Evolutionary conservation across 1,140 invertebrate species (phyloP).

Genomic region (Sitophilus oryzae): DNA sequence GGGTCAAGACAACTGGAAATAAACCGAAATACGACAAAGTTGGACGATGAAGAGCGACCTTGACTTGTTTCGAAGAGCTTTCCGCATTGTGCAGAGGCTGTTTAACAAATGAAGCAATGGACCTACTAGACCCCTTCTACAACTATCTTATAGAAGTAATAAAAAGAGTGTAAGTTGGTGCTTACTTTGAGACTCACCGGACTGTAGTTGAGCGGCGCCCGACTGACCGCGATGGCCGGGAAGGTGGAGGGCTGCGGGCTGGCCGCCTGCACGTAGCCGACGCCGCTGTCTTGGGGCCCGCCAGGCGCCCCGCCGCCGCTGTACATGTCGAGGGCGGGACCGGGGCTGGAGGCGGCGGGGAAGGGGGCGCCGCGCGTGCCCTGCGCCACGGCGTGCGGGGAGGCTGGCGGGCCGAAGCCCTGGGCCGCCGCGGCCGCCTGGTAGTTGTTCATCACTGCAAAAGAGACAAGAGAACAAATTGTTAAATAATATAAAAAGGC

Average conservation of each 20-base stretch:
- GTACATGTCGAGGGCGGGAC: constrained; percentile 83
- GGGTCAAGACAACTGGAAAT: too few species aligned
- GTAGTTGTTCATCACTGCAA: constrained; percentile 93
- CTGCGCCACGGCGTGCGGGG: constrained; percentile 55
- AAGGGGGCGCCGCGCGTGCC: constrained; percentile 65
- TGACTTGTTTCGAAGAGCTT: too few species aligned
- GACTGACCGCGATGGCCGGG: constrained; percentile 83
- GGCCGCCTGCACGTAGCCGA: constrained; percentile 86
- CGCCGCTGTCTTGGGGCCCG: constrained; percentile 74
- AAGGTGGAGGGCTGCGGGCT: constrained; percentile 87
- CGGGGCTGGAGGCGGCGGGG: constrained; percentile 81
- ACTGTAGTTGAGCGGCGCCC: constrained; percentile 82
- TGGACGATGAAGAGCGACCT: too few species aligned
- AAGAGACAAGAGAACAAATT: constrained; percentile 17
- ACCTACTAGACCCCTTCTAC: neutral
- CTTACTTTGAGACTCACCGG: constrained; percentile 60
- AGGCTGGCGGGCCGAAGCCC: constrained; percentile 67
- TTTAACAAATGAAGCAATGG: neutral
- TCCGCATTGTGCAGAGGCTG: too few species aligned
- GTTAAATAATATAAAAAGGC: too few species aligned
- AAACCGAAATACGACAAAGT: too few species aligned
- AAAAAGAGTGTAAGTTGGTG: constrained; percentile 2
- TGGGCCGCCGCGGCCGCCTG: constrained; percentile 66
- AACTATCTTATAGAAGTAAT: constrained; percentile 2
- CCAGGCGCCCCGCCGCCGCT: constrained; percentile 65